phyloP scores from a whole-genome alignment of 2,113 vertebrate species.

The Aphyosemion australe region DNA sequence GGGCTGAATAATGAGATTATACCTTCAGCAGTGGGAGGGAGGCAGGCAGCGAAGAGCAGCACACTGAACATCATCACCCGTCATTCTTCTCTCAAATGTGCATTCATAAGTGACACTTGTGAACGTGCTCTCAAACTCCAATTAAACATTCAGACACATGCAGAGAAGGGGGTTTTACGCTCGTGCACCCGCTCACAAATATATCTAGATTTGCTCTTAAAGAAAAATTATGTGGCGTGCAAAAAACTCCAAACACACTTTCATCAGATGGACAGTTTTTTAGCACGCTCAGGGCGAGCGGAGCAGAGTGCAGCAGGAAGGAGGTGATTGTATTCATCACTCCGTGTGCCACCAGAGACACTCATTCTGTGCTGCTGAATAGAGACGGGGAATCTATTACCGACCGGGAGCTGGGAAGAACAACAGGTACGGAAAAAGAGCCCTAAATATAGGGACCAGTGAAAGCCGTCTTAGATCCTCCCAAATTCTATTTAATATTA shows the following conservation, averaged over 20 bases:
- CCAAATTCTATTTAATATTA: too few relatives aligned
- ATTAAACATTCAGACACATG: slow-evolving; percentile 11
- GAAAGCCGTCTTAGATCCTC: too few relatives aligned
- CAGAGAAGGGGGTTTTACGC: background rate
- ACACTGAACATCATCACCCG: slow-evolving; percentile 45
- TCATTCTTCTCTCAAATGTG: slow-evolving; percentile 36
- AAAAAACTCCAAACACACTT: slow-evolving; percentile 11
- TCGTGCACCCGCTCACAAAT: background rate
- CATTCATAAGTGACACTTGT: slow-evolving; percentile 8
- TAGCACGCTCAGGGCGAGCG: slow-evolving; percentile 17
- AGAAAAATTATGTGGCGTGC: slow-evolving; percentile 10
- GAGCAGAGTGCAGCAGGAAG: slow-evolving; percentile 39
- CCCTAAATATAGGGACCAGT: slow-evolving; percentile 21
- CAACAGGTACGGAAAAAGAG: slow-evolving; percentile 49
- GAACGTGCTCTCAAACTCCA: slow-evolving; percentile 7
- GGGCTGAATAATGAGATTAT: slow-evolving; percentile 71
- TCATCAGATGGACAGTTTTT: slow-evolving; percentile 1
- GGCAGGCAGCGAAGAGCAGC: slow-evolving; percentile 14
- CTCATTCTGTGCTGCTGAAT: slow-evolving; percentile 67
- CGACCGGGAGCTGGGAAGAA: slow-evolving; percentile 41
- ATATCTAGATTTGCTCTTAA: background rate
- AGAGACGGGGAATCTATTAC: slow-evolving; percentile 60
- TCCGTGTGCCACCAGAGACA: slow-evolving; percentile 60
- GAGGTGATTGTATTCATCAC: slow-evolving; percentile 69
- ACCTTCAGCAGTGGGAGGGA: slow-evolving; percentile 45